Base-by-base conservation (phyloP, 92 coral and sea anemone species). In the Pocillopora meandrina region DNA sequence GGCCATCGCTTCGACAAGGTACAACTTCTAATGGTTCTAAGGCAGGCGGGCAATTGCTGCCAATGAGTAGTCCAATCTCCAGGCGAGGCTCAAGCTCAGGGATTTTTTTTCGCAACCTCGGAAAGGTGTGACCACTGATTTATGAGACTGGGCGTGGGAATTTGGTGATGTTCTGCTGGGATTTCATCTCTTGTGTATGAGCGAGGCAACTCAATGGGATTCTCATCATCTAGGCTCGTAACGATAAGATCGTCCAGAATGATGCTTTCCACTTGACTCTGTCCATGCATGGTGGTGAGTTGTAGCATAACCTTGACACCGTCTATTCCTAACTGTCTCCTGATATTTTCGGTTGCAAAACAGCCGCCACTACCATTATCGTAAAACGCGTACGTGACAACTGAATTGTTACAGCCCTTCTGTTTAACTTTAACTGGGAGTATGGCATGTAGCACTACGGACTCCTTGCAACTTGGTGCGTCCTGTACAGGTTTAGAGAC, bases 301-400 rank as follows among this genome's bases (percentile, higher is more conserved):
- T n/a, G n/a, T n/a, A n/a, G n/a, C n/a, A n/a, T n/a, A n/a, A n/a
- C n/a, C n/a, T n/a, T n/a, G n/a, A n/a, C n/a, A n/a, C n/a, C n/a
- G n/a, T n/a, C n/a, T n/a, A n/a, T n/a, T n/a, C n/a, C n/a, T n/a
- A n/a, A n/a, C n/a, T n/a, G n/a, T n/a, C n/a, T n/a, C n/a, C n/a
- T n/a, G n/a, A n/a, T n/a, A n/a, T n/a, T n/a, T n/a, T n/a, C n/a
- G n/a, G n/a, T n/a, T n/a, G n/a, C n/a, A n/a, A n/a, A n/a, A n/a
- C n/a, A n/a, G 49, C 93, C 93, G 19, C 86, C 88, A 78, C 95
- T 93, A 9, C 93, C 95, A 69, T 83, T 86, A 74, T 93, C 95
- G 56, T 93, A 91, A 42, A 93, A 89, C 1, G 97, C 95, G 62
- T 91, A 93, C 10, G 91, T 77, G 9, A 75, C 78, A 23, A 82